Evolutionary conservation across 2,888 invertebrate genomes (phyloP), one percentile per base, ranked within the genome.

Genomic region (Andrena flavipes): DNA sequence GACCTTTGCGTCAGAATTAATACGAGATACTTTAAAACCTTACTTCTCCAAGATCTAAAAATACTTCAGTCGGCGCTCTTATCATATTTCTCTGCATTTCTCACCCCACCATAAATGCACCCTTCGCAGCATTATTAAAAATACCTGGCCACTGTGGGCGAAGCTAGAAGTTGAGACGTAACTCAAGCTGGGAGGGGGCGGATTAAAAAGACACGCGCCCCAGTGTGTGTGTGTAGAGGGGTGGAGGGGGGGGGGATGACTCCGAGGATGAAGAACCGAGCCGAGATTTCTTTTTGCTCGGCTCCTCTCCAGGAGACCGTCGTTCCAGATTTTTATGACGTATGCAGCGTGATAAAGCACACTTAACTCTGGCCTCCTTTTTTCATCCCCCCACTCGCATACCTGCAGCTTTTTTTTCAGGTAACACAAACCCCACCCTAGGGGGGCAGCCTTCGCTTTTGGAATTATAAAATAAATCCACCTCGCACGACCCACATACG

Each of bases 241-340:
- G 63, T 1, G 26, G 26, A 2, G 26, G 26, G 26, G 26, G 26
- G 26, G 26, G 30, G n/a, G 63, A 6, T 16, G 79, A 71, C 65
- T n/a, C 48, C 29, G 23, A 48, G 56, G 64, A 63, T 35, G 29
- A 71, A 67, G 80, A 33, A 79, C 64, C 42, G 10, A 65, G 63
- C 70, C 70, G 60, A 65, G 70, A 79, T 71, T 80, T 72, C 80
- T 79, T 80, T 68, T 67, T 75, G 63, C 26, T n/a, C 67, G 30
- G 4, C 54, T 49, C 13, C 62, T 49, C 72, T 62, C 42, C 35
- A 60, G 80, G 23, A 23, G 56, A 67, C 62, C 67, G 56, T 23
- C 80, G 80, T 80, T 80, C 80, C 72, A 80, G 67, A 80, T 80
- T 80, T 80, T 56, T 68, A 80, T 80, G 80, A 79, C 80, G 80